A percentile compares a stretch with the other conserved stretches of the same genome.
These are phyloP conservation scores for Lepidurus packardi DNA, from an alignment of 1,140 invertebrate genomes.

Conservation along the genomic window DNA sequence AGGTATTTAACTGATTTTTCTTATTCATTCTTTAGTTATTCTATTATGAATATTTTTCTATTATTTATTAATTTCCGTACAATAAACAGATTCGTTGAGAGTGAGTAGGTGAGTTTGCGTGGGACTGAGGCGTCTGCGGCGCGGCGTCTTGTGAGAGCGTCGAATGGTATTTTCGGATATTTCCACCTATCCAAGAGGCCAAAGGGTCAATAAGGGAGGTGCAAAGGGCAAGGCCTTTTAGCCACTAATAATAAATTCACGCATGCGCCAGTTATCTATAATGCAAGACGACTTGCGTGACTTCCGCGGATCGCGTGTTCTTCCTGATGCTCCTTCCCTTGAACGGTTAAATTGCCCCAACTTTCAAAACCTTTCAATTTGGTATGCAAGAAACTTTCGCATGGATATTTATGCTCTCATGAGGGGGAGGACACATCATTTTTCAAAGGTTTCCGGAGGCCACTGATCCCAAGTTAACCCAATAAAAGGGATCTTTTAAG, in stretches of 20 bases:
- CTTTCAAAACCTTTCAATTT: not conserved
- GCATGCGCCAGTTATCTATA: constrained; percentile 1
- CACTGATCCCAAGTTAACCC: constrained; percentile 17
- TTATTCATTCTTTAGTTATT: not conserved
- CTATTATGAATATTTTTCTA: not conserved
- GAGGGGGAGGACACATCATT: not conserved
- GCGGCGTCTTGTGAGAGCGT: not conserved
- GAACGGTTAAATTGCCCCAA: not conserved
- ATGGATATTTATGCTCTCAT: not conserved
- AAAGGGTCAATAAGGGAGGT: constrained; percentile 21
- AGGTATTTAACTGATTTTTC: not conserved
- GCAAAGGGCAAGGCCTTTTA: constrained; percentile 13
- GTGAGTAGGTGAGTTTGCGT: not conserved
- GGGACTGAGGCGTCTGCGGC: not conserved
- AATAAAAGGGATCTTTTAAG: constrained; percentile 5
- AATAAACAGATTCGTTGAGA: not conserved
- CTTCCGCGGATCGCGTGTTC: not conserved
- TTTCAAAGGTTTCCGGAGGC: not conserved
- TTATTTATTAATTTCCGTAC: not conserved
- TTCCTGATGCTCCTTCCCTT: not conserved
- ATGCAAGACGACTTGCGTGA: constrained; percentile 21
- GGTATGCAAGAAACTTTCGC: not conserved
- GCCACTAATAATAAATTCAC: not conserved
- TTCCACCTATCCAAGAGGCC: constrained; percentile 5
- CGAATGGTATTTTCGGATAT: not conserved